Percentiles rank a stretch among this genome's conserved stretches.
phyloP scores from a whole-genome alignment of 2,113 vertebrate species.

The Chaetura pelagica region DNA sequence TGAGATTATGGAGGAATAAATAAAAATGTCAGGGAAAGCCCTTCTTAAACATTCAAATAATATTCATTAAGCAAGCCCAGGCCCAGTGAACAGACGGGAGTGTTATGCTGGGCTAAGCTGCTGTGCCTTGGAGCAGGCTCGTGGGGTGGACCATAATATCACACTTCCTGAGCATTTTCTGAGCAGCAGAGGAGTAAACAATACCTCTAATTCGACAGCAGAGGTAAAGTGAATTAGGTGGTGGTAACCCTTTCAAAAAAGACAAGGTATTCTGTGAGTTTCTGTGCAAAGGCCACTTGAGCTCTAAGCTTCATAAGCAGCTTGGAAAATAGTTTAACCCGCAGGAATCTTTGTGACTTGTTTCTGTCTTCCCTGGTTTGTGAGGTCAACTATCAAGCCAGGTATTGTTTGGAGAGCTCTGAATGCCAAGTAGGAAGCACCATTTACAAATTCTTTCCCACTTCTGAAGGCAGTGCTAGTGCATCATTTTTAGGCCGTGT shows the following conservation, averaged over 20 bases:
- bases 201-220: slow-evolving; percentile 1
- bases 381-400: slow-evolving; percentile 38
- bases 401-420: not conserved
- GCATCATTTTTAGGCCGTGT: not conserved
- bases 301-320: slow-evolving; percentile 57
- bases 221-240: slow-evolving; percentile 48
- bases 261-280: slow-evolving; percentile 54
- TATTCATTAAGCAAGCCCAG: not conserved
- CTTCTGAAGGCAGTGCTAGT: not conserved
- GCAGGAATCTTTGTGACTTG: slow-evolving; percentile 43
- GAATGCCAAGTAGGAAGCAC: not conserved
- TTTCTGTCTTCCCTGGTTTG: slow-evolving; percentile 6
- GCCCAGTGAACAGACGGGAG: not conserved
- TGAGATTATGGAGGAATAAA: not conserved
- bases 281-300: slow-evolving; percentile 48
- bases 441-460: not conserved
- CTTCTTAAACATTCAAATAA: not conserved
- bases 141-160: not conserved
- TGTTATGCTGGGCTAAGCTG: not conserved
- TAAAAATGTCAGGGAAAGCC: not conserved
- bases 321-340: slow-evolving; percentile 65
- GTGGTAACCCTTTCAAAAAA: slow-evolving; percentile 39
- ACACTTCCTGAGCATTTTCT: not conserved
- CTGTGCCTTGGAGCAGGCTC: not conserved
- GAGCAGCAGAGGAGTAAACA: slow-evolving; percentile 38